phyloP scores from a whole-genome alignment of 2,113 vertebrate species.

The Clarias magur region DNA sequence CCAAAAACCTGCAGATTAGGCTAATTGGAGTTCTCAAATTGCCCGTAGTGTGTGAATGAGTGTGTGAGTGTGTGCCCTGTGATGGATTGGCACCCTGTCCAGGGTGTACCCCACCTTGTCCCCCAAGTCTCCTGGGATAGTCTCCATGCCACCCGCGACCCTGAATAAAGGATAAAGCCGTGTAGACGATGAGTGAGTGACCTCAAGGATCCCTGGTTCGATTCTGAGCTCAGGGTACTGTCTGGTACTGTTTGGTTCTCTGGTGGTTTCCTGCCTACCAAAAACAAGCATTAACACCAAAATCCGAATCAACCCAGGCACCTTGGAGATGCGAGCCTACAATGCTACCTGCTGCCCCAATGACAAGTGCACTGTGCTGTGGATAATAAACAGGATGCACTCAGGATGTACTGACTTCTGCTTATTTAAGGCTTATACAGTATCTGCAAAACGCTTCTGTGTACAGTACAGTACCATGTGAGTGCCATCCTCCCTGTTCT shows the following conservation, averaged over 20 bases:
- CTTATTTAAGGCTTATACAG: not conserved
- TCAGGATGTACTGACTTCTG: not conserved
- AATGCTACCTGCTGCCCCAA: not conserved
- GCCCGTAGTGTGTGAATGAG: no score
- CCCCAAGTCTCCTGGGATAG: no score
- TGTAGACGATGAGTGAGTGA: not conserved
- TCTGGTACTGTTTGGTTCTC: not conserved
- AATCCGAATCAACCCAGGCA: not conserved
- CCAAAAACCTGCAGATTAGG: no score
- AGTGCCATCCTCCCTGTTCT: constrained; percentile 44
- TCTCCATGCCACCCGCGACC: no score
- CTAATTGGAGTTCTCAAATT: no score
- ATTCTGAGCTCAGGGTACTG: not conserved
- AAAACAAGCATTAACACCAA: not conserved
- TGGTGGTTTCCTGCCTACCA: not conserved
- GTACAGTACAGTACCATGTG: not conserved
- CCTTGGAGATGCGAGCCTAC: not conserved
- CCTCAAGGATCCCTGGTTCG: not conserved
- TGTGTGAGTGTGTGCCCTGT: no score
- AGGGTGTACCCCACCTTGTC: no score
- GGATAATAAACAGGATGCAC: not conserved
- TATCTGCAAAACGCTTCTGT: not conserved
- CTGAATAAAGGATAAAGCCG: no score
- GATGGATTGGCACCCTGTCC: no score
- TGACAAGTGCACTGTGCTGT: not conserved